Conservation (phyloP, 30 jellyfish, hydroid and myxozoan species). For the Nemopilema nomurai region DNA sequence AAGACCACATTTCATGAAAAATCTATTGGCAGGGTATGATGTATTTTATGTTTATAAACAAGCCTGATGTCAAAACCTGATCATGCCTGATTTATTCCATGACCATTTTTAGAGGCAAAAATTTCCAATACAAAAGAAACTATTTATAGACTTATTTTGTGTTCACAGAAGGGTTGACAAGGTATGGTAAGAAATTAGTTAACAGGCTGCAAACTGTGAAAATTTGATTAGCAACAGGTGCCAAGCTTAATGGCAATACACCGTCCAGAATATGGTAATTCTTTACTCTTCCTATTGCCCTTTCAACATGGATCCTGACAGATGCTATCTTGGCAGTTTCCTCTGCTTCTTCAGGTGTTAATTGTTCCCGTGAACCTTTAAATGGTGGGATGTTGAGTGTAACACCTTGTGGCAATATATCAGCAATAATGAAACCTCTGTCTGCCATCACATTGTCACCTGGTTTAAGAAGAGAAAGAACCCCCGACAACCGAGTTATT, state of each 20-base stretch:
- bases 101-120: neutral
- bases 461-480: conserved; percentile 26
- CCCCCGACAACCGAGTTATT: conserved; percentile 30
- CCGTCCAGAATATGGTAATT: conserved; percentile 36
- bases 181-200: neutral
- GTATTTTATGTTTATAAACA: neutral
- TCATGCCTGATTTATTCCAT: neutral
- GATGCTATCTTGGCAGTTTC: conserved; percentile 41
- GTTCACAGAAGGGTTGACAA: neutral
- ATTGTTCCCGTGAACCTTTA: conserved; percentile 24
- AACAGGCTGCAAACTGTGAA: neutral
- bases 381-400: conserved; percentile 53
- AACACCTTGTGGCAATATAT: conserved; percentile 28
- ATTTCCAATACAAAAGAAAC: neutral
- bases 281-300: conserved; percentile 65
- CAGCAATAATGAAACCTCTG: conserved; percentile 56
- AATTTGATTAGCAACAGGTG: neutral
- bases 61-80: neutral
- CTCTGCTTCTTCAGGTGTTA: conserved; percentile 25
- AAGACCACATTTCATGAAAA: neutral
- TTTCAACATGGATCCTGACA: conserved; percentile 60
- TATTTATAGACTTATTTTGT: neutral
- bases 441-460: conserved; percentile 76
- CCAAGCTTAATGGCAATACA: neutral
- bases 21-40: neutral